These are phyloP conservation scores for Pandemis cinnamomeana DNA, from an alignment of 2,888 invertebrate genomes.

Conservation along the genomic window DNA sequence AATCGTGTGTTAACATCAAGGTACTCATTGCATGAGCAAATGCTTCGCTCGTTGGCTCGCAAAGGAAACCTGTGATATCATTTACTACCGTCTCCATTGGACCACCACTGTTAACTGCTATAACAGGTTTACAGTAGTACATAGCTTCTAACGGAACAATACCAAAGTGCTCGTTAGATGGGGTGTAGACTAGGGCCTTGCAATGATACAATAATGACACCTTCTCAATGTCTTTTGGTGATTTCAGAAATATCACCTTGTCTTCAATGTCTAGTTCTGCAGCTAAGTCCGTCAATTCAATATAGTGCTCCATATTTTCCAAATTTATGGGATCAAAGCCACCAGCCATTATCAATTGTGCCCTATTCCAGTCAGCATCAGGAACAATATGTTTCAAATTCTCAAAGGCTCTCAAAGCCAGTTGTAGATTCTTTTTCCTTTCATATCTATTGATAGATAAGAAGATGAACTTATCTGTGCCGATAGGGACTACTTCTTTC, in stretches of 20 bases:
- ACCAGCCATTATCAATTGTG: conserved; percentile 97
- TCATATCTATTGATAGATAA: conserved; percentile 99
- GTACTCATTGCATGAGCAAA: conserved; percentile 92
- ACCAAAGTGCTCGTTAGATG: conserved; percentile 98
- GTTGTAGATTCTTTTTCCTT: conserved; percentile 95
- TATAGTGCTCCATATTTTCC: conserved; percentile 94
- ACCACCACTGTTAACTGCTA: conserved; percentile 98
- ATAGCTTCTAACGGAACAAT: conserved; percentile 99
- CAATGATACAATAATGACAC: conserved; percentile 90
- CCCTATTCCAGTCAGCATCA: conserved; percentile 85
- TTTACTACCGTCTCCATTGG: conserved; percentile 96
- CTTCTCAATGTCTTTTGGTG: conserved; percentile 94
- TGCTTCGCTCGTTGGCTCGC: conserved; percentile 86
- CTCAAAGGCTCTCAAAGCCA: conserved; percentile 93
- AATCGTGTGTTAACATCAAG: conserved; percentile 86
- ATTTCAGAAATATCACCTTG: conserved; percentile 93
- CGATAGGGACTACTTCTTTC: conserved; percentile 79
- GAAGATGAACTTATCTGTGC: conserved; percentile 87
- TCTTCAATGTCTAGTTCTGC: conserved; percentile 86
- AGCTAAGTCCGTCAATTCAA: conserved; percentile 88
- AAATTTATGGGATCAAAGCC: conserved; percentile 96
- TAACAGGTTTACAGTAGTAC: conserved; percentile 96
- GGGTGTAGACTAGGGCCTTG: conserved; percentile 95
- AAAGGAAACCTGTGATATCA: conserved; percentile 92
- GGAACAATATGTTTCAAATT: conserved; percentile 83